Evolutionary conservation across 2,113 vertebrate genomes (phyloP).

Genomic region (Illadopsis cleaveri): DNA sequence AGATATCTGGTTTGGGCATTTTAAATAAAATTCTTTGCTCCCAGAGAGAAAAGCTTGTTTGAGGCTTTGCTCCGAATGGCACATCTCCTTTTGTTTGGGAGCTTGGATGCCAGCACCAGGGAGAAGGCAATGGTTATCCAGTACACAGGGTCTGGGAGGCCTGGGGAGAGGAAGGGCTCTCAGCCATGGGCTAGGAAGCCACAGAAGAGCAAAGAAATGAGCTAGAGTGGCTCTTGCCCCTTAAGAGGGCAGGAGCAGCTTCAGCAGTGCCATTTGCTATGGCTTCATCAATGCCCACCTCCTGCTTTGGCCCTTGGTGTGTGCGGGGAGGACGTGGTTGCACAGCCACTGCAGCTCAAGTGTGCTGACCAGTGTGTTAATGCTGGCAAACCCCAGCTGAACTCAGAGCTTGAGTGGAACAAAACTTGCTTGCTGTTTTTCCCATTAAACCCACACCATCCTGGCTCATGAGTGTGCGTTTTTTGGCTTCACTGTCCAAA

Average conservation of each 20-base stretch:
- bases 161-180: neutral
- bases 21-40: neutral
- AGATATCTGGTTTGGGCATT: neutral
- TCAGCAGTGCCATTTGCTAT: neutral
- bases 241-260: neutral
- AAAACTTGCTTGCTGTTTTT: neutral
- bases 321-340: rapidly evolving
- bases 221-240: neutral
- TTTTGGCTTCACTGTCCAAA: neutral
- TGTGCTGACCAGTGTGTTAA: neutral
- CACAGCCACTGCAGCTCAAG: neutral
- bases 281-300: neutral
- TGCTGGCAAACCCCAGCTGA: neutral
- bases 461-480: rapidly evolving
- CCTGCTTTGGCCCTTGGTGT: neutral
- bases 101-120: neutral
- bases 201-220: neutral
- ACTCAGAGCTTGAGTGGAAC: neutral
- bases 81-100: neutral
- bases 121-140: neutral
- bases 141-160: neutral
- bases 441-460: neutral
- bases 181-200: neutral
- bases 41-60: neutral
- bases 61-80: neutral